phyloP scores from a whole-genome alignment of 1,140 invertebrate genomes.

The Drosophila ironensis region DNA sequence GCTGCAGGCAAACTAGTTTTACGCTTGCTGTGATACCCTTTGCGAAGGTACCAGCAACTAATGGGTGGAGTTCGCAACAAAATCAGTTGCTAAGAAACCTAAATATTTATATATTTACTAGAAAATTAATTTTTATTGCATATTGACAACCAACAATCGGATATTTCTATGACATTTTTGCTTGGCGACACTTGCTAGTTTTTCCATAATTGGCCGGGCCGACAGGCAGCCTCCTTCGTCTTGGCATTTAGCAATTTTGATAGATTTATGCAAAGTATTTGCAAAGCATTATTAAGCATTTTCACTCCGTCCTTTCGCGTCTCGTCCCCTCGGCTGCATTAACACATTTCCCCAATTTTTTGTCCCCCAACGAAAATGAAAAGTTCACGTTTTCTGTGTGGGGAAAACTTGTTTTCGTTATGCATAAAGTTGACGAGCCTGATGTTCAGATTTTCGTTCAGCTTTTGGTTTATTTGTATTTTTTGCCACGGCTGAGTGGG shows the following conservation, averaged over 20 bases:
- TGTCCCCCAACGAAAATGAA: constrained; percentile 53
- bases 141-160: background rate
- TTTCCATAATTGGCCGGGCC: constrained; percentile 54
- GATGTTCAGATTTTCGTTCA: constrained; percentile 14
- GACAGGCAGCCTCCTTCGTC: constrained; percentile 8
- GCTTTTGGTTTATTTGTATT: background rate
- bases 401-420: constrained; percentile 55
- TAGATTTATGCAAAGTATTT: constrained; percentile 62
- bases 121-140: background rate
- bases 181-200: constrained; percentile 70
- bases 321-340: constrained; percentile 44
- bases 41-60: no score
- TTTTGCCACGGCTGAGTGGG: constrained; percentile 28
- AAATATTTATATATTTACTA: no score
- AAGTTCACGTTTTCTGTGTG: constrained; percentile 37
- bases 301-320: background rate
- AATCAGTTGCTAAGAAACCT: no score
- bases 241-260: constrained; percentile 30
- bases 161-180: constrained; percentile 14
- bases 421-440: constrained; percentile 45
- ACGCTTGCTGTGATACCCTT: constrained; percentile 22
- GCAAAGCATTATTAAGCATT: constrained; percentile 44
- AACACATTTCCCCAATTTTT: constrained; percentile 63
- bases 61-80: no score
- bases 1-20: constrained; percentile 69